phyloP scores from a whole-genome alignment of 2,113 vertebrate species.

The Euleptes europaea region DNA sequence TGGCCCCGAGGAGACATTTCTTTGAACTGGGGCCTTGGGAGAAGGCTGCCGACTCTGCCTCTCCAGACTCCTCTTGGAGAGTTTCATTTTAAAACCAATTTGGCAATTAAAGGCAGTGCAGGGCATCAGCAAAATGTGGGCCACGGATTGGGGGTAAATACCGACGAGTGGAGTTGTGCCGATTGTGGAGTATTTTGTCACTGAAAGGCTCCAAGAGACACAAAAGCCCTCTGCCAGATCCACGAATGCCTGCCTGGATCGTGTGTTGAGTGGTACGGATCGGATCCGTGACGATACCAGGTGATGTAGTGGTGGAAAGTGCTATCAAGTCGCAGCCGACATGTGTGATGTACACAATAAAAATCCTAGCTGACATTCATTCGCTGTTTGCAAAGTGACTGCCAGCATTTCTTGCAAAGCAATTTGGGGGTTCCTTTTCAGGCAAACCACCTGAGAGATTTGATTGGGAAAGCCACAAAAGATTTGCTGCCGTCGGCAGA shows the following conservation, averaged over 20 bases:
- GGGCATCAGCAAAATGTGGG: not conserved
- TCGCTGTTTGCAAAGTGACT: not conserved
- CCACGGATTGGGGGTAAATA: not conserved
- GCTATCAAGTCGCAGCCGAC: too few relatives aligned
- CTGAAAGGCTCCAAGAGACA: not conserved
- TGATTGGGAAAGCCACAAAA: not conserved
- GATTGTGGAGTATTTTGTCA: accelerated
- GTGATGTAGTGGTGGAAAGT: not conserved
- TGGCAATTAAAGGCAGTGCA: constrained; percentile 31
- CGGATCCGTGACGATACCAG: not conserved
- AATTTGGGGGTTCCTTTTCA: not conserved
- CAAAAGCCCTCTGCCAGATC: not conserved
- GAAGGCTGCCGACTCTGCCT: constrained; percentile 8
- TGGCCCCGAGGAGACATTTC: constrained; percentile 1
- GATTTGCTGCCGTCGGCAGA: not conserved
- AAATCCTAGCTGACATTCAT: not conserved
- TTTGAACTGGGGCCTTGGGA: constrained; percentile 62
- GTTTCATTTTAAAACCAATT: constrained; percentile 54
- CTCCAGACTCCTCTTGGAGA: not conserved
- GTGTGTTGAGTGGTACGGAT: not conserved
- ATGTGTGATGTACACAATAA: accelerated
- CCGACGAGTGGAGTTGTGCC: not conserved
- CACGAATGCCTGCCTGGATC: accelerated
- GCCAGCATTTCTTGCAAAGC: not conserved
- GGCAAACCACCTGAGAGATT: not conserved